Base-by-base conservation (phyloP, 2,797 vertebrate genomes). In the Carduelis carduelis region DNA sequence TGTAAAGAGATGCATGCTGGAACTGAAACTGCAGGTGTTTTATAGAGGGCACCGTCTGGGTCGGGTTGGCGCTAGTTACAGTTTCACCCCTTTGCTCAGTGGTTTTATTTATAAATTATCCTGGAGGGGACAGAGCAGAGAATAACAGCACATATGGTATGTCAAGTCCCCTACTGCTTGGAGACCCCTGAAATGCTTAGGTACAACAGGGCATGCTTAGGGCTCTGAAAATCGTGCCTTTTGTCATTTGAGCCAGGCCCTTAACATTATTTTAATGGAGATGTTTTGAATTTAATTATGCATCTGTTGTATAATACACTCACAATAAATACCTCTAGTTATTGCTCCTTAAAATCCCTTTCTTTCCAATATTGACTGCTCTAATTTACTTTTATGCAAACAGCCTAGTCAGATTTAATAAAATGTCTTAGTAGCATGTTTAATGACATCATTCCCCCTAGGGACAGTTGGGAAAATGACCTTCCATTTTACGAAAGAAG, bases 361-460 rank as follows among this genome's bases (percentile, higher is more conserved):
- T 95, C 91, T 96, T 87, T 87, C 69, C 71, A 59, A 43, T 96
- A 94, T 88, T 53, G 57, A 91, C 95, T 86, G 32, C 44, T 87
- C 75, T 91, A 91, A 97, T 96, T 92, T 94, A 93, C 95, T 97
- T 96, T 93, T 91, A 96, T 92, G 96, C 97, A 97, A 97, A 97
- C 88, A 91, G 74, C 78, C 96, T 92, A 97, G 65, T 97, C 95
- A 83, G 92, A 93, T 93, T 96, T 96, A 97, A 97, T 97, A 96
- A 97, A 96, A 97, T 91, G 88, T 96, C 97, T 97, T 93, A 96
- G 90, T 90, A 85, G 80, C 94, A 93, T 84, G 83, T 93, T 93
- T 95, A 97, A 94, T 98, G 97, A 98, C 97, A 97, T 98, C 97
- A 97, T 97, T 94, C 91, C 96, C 98, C 97, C 95, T 95, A 91